Percentiles rank a stretch among this genome's conserved stretches.
phyloP scores from a whole-genome alignment of 1,140 invertebrate species.

The Drosophila erecta region DNA sequence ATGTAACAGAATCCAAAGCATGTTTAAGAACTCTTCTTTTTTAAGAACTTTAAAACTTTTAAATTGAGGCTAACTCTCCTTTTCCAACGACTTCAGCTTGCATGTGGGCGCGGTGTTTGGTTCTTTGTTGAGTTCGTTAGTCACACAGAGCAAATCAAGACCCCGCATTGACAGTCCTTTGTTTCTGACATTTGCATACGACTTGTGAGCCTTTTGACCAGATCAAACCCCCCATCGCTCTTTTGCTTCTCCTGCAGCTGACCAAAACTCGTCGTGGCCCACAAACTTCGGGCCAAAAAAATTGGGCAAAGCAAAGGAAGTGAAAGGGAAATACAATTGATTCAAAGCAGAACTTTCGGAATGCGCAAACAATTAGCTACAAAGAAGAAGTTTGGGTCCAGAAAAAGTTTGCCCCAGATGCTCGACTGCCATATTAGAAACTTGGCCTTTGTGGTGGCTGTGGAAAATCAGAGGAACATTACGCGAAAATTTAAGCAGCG shows the following conservation, averaged over 20 bases:
- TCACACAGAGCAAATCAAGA: not conserved
- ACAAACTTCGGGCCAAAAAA: conserved; percentile 4
- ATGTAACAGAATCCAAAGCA: too few relatives aligned
- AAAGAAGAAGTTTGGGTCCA: conserved; percentile 28
- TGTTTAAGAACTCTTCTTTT: too few relatives aligned
- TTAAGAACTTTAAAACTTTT: not conserved
- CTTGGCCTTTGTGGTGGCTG: conserved; percentile 23
- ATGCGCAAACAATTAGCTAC: conserved; percentile 51
- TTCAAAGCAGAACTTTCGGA: conserved; percentile 3
- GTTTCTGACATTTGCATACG: conserved; percentile 37
- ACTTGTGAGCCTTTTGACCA: conserved; percentile 1
- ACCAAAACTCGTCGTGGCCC: not conserved
- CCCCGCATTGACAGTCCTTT: conserved; percentile 12
- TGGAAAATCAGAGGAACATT: not conserved
- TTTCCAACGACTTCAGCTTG: not conserved
- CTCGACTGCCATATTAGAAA: conserved; percentile 14
- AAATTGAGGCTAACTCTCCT: not conserved
- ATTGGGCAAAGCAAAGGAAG: conserved; percentile 10
- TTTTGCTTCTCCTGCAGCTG: conserved; percentile 21
- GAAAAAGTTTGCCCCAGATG: conserved; percentile 18
- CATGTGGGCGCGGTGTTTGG: not conserved
- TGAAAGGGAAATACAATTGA: conserved; percentile 7
- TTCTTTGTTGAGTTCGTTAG: conserved; percentile 38
- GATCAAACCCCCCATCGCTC: not conserved
- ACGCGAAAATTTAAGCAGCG: not conserved